These are phyloP conservation scores for Bovichtus variegatus DNA, from an alignment of 2,797 vertebrate species.

Conservation along the genomic window DNA sequence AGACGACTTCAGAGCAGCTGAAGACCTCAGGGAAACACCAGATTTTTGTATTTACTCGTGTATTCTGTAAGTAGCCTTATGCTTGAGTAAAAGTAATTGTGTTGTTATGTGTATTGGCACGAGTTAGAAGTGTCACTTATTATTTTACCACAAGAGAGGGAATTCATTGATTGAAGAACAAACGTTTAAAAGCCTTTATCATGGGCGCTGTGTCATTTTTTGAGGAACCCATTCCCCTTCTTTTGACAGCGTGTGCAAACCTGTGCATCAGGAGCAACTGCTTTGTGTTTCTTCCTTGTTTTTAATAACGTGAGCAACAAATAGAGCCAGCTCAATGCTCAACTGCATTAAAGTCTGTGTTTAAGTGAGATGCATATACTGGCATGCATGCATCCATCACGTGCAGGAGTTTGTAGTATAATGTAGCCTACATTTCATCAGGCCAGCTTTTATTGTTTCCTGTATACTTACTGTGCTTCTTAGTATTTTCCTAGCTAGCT, in stretches of 20 bases:
- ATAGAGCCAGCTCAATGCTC: not conserved
- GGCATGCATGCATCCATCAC: slow-evolving; percentile 1
- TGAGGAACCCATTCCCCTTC: not conserved
- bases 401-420: slow-evolving; percentile 16
- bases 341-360: not conserved
- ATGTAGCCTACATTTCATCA: slow-evolving; percentile 56
- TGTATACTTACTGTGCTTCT: slow-evolving; percentile 53
- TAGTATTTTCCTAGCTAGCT: slow-evolving; percentile 28
- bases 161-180: not conserved
- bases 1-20: not conserved
- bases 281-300: not conserved
- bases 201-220: not conserved
- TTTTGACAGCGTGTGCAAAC: too few relatives aligned
- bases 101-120: not conserved
- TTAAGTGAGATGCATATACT: slow-evolving; percentile 7
- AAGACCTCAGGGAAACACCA: not conserved
- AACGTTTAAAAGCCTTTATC: not conserved
- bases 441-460: slow-evolving; percentile 59
- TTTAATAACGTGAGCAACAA: not conserved
- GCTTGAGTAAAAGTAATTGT: not conserved
- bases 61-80: too few relatives aligned
- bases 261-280: not conserved
- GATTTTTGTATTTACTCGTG: too few relatives aligned
- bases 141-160: not conserved
- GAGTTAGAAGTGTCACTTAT: not conserved